Evolutionary conservation across 2,113 vertebrate species (phyloP), one percentile per base, ranked within the genome.

Genomic region (Hemicordylus capensis): DNA sequence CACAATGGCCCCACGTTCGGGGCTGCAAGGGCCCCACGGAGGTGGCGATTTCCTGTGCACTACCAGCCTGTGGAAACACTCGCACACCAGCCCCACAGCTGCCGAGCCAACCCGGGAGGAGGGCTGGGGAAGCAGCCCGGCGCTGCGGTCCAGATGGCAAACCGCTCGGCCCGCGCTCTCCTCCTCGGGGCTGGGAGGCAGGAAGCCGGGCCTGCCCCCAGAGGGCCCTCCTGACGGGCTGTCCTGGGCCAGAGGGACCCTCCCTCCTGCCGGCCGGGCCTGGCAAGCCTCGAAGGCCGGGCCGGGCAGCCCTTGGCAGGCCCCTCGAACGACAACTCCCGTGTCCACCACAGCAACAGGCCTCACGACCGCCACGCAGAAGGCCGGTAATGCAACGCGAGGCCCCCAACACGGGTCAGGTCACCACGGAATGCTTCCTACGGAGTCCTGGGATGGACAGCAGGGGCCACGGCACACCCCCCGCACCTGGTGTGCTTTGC

Each of bases 61-160:
- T 96, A 96, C 96, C 96, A 96, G 96, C 96, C 96, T 97, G 96
- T 97, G 96, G 96, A 96, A 97, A 96, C 95, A 96, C 95, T 96
- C 95, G 94, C 95, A 95, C 92, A 94, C 95, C 90, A 93, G 93
- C 94, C 91, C 87, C 95, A 95, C 96, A 97, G 96, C 96, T 97
- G 96, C 96, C 96, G 95, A 95, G 93, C 96, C 96, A 96, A 92
- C 96, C 96, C 95, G 95, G 96, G 95, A 96, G 95, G 94, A 92
- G 37, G n/a, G 58, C 91, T 88, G 95, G 95, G 95, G 95, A 96
- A 96, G 96, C 96, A 96, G 93, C 93, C 92, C 92, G 89, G 93
- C 95, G 95, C 94, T 95, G 96, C 95, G 95, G 85, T 96, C 94
- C 94, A 85, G 92, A 96, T 95, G 96, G 95, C 93, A 93, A 96